These are phyloP conservation scores for Labeo catla DNA, from an alignment of 2,113 vertebrate species.

Conservation along the genomic window DNA sequence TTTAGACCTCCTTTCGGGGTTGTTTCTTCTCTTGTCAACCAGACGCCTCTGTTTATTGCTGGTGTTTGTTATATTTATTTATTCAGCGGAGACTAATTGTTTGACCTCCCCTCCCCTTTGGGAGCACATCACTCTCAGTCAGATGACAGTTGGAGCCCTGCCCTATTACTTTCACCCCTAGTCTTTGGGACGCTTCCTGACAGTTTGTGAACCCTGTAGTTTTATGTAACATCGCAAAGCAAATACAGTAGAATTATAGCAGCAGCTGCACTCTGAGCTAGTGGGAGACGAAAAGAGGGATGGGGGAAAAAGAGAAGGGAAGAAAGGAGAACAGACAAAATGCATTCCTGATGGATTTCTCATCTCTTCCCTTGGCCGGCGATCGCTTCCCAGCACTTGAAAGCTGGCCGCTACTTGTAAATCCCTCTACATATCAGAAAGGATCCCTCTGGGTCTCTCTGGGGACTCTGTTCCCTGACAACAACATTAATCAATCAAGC, in stretches of 20 bases:
- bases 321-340: conserved; percentile 67
- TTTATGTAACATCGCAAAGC: conserved; percentile 66
- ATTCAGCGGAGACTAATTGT: conserved; percentile 9
- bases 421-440: conserved; percentile 84
- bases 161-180: conserved; percentile 58
- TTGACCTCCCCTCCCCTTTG: conserved; percentile 20
- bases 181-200: conserved; percentile 57
- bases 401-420: conserved; percentile 84
- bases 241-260: conserved; percentile 78
- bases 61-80: conserved; percentile 36
- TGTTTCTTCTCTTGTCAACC: background rate
- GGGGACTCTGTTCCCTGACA: conserved; percentile 73
- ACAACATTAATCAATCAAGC: conserved; percentile 81
- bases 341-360: conserved; percentile 91
- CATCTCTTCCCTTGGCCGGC: conserved; percentile 84
- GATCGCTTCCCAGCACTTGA: conserved; percentile 85
- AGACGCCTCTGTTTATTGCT: background rate
- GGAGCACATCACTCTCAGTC: conserved; percentile 23
- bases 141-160: conserved; percentile 41
- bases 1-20: background rate
- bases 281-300: conserved; percentile 35
- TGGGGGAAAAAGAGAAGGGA: conserved; percentile 47
- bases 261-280: conserved; percentile 84
- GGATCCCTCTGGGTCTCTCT: conserved; percentile 79
- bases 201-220: conserved; percentile 63